Evolutionary conservation across 2,797 vertebrate species (phyloP), one percentile per base, ranked within the genome.

Genomic region (Neostethus bicornis): DNA sequence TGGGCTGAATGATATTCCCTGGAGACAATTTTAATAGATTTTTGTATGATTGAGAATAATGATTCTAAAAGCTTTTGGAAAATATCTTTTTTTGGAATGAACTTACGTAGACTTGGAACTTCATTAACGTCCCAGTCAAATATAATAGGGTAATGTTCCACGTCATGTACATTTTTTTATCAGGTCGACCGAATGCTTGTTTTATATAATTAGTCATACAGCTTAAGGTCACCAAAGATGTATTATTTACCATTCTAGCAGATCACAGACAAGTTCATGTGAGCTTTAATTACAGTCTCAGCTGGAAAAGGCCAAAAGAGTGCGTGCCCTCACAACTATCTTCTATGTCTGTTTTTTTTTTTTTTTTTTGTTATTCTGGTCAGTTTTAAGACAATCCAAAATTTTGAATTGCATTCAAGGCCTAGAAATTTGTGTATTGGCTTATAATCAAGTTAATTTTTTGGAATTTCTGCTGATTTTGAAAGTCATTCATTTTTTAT

Each of bases 221-320:
- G 53, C 8, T 6, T 19, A 41, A 16, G 48, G 51, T 54, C 58
- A 63, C 29, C 41, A 4, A 46, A 43, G 44, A 62, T 59, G 38
- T 16, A 51, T 70, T 67, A 60, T 73, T 67, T 62, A 53, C 31
- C 16, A n/a, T 41, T 44, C 14, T 29, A 23, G 61, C n/a, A 47
- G 52, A 50, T 20, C 28, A 41, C 24, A 61, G 21, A 31, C 2
- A 1, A 38, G 24, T n/a, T 32, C 25, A 51, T 11, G n/a, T 20
- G 28, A 63, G 19, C 14, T 55, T 65, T 51, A 57, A 48, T 56
- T n/a, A 35, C 49, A 66, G 8, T 16, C 26, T 35, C n/a, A 58
- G 47, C 11, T 48, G 24, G 23, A 63, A 42, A 38, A 62, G n/a
- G 16, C 12, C 21, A 28, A 9, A 32, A 68, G 41, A 61, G 37